Percentiles rank a stretch among this genome's conserved stretches.
phyloP scores from a whole-genome alignment of 2,113 vertebrate species.

The Syngnathus scovelli region DNA sequence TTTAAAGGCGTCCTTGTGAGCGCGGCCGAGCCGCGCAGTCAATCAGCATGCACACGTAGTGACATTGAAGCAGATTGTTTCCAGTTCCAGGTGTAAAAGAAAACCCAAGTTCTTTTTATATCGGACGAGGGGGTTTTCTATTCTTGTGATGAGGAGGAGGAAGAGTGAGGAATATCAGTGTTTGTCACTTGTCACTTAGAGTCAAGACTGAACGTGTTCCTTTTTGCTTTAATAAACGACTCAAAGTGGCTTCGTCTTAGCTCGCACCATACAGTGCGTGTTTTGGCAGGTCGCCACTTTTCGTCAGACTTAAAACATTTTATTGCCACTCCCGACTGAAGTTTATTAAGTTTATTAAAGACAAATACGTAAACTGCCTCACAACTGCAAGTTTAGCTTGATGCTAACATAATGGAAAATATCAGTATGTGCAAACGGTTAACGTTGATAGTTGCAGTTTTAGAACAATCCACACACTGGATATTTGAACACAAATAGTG shows the following conservation, averaged over 20 bases:
- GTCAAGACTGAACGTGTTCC: not conserved
- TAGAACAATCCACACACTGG: too few relatives aligned
- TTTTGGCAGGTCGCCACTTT: too few relatives aligned
- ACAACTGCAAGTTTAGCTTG: too few relatives aligned
- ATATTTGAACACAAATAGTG: too few relatives aligned
- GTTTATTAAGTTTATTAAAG: too few relatives aligned
- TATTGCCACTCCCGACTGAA: too few relatives aligned
- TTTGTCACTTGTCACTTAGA: constrained; percentile 1
- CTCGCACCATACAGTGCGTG: too few relatives aligned
- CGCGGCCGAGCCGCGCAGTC: constrained; percentile 1
- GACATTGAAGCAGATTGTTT: not conserved
- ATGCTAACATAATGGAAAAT: too few relatives aligned
- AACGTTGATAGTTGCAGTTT: too few relatives aligned
- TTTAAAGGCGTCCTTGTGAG: constrained; percentile 13
- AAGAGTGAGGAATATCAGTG: not conserved
- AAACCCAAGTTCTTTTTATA: not conserved
- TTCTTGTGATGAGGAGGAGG: not conserved
- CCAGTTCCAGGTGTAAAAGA: not conserved
- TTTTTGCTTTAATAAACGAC: not conserved
- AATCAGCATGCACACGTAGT: not conserved
- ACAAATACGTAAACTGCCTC: too few relatives aligned
- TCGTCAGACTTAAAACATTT: too few relatives aligned
- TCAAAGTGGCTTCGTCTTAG: not conserved
- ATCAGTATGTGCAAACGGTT: too few relatives aligned
- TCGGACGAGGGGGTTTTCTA: not conserved